Percentiles rank a stretch among this genome's conserved stretches.
Conservation (phyloP, 2,888 invertebrate species). For the Ophonus ardosiacus region DNA sequence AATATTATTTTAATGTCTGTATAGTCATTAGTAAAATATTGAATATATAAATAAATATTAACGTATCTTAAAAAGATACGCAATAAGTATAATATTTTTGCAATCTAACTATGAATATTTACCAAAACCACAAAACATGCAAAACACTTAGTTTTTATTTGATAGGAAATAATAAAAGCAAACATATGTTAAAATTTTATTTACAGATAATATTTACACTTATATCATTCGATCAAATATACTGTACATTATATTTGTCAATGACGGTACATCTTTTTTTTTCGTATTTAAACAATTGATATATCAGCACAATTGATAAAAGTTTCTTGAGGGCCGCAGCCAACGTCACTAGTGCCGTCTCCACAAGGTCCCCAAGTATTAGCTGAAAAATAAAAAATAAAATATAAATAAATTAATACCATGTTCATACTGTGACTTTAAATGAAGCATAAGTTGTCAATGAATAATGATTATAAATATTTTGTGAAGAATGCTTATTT, state of each 20-base stretch:
- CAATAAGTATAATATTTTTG: neutral
- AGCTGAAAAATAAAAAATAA: slow-evolving; percentile 68
- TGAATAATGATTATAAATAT: no score
- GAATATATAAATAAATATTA: neutral
- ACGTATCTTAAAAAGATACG: neutral
- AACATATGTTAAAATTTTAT: neutral
- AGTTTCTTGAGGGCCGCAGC: slow-evolving; percentile 74
- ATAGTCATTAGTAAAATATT: neutral
- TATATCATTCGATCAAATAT: neutral
- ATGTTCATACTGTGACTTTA: no score
- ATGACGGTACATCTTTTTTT: neutral
- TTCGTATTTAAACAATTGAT: slow-evolving; percentile 68
- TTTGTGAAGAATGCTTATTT: no score
- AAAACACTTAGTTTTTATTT: neutral
- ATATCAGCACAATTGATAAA: slow-evolving; percentile 74
- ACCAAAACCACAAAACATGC: neutral
- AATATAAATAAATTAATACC: no score
- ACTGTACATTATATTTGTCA: neutral
- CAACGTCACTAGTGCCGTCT: slow-evolving; percentile 71
- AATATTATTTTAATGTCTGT: neutral
- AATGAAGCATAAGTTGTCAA: no score
- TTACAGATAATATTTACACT: slow-evolving; percentile 28
- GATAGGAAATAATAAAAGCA: neutral
- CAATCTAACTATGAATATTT: neutral
- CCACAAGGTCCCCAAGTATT: slow-evolving; percentile 73